A percentile compares a stretch with the other conserved stretches of the same genome.
phyloP scores from a whole-genome alignment of 2,113 vertebrate genomes.

The Brachirus orientalis region DNA sequence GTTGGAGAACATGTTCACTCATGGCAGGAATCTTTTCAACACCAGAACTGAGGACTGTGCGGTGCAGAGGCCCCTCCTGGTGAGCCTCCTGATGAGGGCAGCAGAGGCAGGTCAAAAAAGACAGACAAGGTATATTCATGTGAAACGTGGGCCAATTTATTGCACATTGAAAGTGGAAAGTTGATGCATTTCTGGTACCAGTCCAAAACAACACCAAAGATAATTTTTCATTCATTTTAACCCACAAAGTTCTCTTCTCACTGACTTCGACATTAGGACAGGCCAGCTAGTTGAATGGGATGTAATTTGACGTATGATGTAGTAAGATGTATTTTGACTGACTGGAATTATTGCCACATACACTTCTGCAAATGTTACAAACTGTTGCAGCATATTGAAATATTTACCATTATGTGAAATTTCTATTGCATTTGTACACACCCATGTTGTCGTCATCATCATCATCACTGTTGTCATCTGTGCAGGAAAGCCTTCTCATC shows the following conservation, averaged over 20 bases:
- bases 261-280: conserved; percentile 18
- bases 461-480: neutral
- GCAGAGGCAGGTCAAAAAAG: conserved; percentile 51
- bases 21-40: conserved; percentile 63
- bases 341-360: conserved; percentile 58
- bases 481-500: no score
- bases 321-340: conserved; percentile 48
- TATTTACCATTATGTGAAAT: conserved; percentile 41
- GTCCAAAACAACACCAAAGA: conserved; percentile 33
- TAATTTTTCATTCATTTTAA: conserved; percentile 51
- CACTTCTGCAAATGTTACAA: conserved; percentile 36
- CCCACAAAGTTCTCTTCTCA: conserved; percentile 27
- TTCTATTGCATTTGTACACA: conserved; percentile 25
- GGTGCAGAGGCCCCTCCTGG: conserved; percentile 25
- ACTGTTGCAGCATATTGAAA: conserved; percentile 63
- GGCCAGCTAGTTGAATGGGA: conserved; percentile 16
- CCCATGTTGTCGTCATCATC: conserved; percentile 36
- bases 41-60: conserved; percentile 47
- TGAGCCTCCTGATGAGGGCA: conserved; percentile 68
- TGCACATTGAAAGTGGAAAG: conserved; percentile 53
- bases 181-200: conserved; percentile 26
- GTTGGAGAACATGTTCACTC: conserved; percentile 68
- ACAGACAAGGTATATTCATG: conserved; percentile 27
- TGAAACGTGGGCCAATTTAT: conserved; percentile 44
- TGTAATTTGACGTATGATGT: conserved; percentile 45